Conservation (phyloP, 2,113 vertebrate genomes). For the Panurus biarmicus region DNA sequence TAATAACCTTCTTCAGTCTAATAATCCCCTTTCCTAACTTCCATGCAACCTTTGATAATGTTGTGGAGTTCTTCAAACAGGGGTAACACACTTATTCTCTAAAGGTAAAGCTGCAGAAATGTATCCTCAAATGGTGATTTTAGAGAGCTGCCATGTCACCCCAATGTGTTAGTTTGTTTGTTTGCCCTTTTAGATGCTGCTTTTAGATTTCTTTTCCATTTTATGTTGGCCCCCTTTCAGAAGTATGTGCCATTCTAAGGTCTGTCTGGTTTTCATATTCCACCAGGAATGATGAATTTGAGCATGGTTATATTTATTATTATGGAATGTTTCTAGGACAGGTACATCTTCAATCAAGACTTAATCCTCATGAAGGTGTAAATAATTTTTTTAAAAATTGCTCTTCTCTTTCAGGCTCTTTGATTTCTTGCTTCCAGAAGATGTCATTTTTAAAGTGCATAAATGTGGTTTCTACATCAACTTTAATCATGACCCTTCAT, state of each 20-base stretch:
- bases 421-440: neutral
- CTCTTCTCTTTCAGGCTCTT: neutral
- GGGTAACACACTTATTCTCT: neutral
- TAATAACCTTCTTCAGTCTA: neutral
- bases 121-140: neutral
- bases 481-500: neutral
- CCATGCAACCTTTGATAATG: neutral
- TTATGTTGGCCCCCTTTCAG: neutral
- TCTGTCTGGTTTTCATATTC: neutral
- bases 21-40: neutral
- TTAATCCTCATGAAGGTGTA: neutral
- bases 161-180: neutral
- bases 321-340: neutral
- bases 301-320: neutral
- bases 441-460: neutral
- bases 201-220: neutral
- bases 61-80: neutral
- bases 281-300: neutral
- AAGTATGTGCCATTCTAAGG: neutral
- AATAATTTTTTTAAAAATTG: neutral
- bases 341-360: neutral
- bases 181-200: neutral
- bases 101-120: neutral
- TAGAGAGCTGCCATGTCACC: neutral
- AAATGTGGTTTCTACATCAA: neutral